Base-by-base conservation (phyloP, 30 jellyfish, hydroid and myxozoan genomes). In the Calvadosia cruxmelitensis region DNA sequence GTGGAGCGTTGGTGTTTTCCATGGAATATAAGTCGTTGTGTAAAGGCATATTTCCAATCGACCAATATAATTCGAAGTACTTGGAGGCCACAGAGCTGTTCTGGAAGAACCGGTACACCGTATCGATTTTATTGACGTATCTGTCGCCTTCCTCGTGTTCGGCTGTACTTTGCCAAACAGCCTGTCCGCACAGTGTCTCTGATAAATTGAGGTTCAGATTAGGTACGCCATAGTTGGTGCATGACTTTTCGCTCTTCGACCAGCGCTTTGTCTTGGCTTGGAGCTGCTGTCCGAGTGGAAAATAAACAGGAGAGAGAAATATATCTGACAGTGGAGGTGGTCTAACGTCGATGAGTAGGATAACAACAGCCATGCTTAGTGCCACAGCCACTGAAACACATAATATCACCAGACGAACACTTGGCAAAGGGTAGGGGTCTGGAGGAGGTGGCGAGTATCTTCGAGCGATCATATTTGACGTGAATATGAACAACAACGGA, bases 361-460 rank as follows among this genome's bases (percentile, higher is more conserved):
- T 89, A 29, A 89, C 98, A 63, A 89, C 98, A 49, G 80, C 84
- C 98, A 89, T 89, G 63, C 98, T 89, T 69, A 89, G 65, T 33
- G 98, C 98, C 23, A 89, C 98, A 16, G 98, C 98, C 27, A 89
- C 95, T 13, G 98, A 89, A 16, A 89, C 98, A 74, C 98, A 89
- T 3, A 89, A 78, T 26, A 81, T 89, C 57, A 89, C 98, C 66
- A 89, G 53, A 16, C 98, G 92, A 33, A 89, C 80, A 50, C 98
- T 89, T 25, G 98, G 98, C 57, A 89, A 72, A 3, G 98, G 98
- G 70, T 89, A 89, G 33, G 98, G 98, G 52, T 89, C 98, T 12
- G 98, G 98, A 1, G 98, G 98, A 20, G 98, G 98, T 28, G 98
- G 98, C 28, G 98, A 89, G 62, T 89, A 89, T 69, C 98, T 67